A percentile compares a stretch with the other conserved stretches of the same genome.
These are phyloP conservation scores for Polyploca ridens DNA, from an alignment of 2,888 invertebrate species.

Conservation along the genomic window DNA sequence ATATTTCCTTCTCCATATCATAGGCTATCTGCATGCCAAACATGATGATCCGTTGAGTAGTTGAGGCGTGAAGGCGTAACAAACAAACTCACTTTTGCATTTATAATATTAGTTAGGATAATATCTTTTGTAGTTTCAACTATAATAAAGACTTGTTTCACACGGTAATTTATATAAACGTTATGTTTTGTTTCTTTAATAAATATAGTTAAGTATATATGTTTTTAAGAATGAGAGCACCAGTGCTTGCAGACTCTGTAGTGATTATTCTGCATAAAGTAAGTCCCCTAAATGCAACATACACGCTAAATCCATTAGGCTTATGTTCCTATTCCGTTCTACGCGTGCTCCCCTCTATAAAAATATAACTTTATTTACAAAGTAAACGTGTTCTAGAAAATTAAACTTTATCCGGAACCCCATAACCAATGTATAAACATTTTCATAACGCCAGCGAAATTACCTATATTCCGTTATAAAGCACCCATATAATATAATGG, in stretches of 20 bases:
- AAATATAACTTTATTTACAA: conserved; percentile 44
- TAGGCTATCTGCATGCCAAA: too few species aligned
- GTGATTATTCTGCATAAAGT: conserved; percentile 53
- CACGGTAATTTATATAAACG: too few species aligned
- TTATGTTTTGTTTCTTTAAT: conserved; percentile 1
- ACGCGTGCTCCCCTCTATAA: conserved; percentile 31
- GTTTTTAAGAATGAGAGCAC: conserved; percentile 30
- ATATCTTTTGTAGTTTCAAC: too few species aligned
- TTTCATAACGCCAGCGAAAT: conserved; percentile 30
- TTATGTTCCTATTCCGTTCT: conserved; percentile 43
- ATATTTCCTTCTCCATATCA: too few species aligned
- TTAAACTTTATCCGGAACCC: conserved; percentile 34
- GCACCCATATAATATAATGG: conserved; percentile 5
- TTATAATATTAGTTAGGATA: too few species aligned
- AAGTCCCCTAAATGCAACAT: conserved; percentile 63
- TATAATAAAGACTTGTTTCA: too few species aligned
- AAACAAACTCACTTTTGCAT: too few species aligned
- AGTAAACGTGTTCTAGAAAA: conserved; percentile 40
- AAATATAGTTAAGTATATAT: conserved; percentile 17
- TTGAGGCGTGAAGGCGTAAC: too few species aligned
- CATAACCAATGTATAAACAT: conserved; percentile 30
- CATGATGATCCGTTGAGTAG: too few species aligned
- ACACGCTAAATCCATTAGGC: conserved; percentile 73
- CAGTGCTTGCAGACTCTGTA: conserved; percentile 30
- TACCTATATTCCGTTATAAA: conserved; percentile 2